Base-by-base conservation (phyloP, 2,888 invertebrate species). In the Alentia gelatinosa region DNA sequence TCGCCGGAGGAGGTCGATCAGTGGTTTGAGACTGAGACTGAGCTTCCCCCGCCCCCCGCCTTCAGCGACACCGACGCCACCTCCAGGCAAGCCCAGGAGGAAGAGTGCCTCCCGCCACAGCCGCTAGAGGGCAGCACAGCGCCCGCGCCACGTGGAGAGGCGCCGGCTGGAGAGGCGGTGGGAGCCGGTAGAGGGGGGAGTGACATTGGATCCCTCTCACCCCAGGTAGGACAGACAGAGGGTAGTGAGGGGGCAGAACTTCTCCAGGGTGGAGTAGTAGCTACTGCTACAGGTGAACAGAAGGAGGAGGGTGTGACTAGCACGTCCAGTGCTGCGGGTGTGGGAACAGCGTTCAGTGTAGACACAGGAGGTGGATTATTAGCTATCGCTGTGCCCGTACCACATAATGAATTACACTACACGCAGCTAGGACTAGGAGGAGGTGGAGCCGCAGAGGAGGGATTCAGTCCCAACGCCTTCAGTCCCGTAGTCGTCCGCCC, bases 1-100 rank as follows among this genome's bases (percentile, higher is more conserved):
- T 68, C 68, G 0, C 39, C 83, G 1, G 83, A 83, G 37, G 39
- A 37, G 7, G 26, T 33, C 19, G 75, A 75, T 1, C 83, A 83
- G 42, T 83, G 83, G 83, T 83, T 83, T 83, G 83, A 83, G 83
- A 40, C 83, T 4, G 83, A 83, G 39, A 83, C 83, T 39, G 83
- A 39, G 7, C 19, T 83, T 0, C 37, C 83, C 1, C 83, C 83
- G 0, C 83, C 83, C 15, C 37, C 50, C 19, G 88, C 47, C 35
- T 88, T 88, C 50, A 56, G 56, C 35, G 88, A 56, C 50, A 42
- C 88, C 19, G 5, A 26, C 47, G n/a, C 42, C 33, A 12, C 15
- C 33, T 88, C 35, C 88, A 56, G 50, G 88, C n/a, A 5, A 30
- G 23, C 12, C 1, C n/a, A 1, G 4, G 26, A 84, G 35, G 40